Evolutionary conservation across 2,797 vertebrate genomes (phyloP).

Genomic region (Heliangelus exortis): DNA sequence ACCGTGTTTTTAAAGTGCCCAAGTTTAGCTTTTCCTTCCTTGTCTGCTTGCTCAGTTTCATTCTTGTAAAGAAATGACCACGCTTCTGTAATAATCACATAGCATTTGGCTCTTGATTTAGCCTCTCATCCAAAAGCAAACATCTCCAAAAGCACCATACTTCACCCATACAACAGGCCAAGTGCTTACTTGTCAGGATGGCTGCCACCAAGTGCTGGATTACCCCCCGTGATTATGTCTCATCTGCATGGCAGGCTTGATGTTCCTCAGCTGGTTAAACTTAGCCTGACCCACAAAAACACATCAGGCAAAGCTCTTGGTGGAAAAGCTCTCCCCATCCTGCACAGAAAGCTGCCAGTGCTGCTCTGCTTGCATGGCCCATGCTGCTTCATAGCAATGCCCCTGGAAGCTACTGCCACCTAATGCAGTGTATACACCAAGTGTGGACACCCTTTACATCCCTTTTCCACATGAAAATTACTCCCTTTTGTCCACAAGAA

Average conservation of each 20-base stretch:
- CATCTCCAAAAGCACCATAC: neutral
- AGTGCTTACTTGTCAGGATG: neutral
- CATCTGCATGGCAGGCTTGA: neutral
- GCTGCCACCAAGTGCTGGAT: neutral
- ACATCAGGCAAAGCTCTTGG: neutral
- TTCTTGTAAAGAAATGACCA: neutral
- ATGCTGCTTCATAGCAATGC: fast-evolving
- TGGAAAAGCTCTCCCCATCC: neutral
- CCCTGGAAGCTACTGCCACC: neutral
- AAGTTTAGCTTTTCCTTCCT: neutral
- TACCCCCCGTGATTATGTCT: neutral
- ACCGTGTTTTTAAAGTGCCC: neutral
- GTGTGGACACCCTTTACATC: neutral
- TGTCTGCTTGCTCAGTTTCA: neutral
- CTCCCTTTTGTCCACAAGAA: neutral
- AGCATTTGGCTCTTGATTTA: neutral
- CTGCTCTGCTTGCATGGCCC: fast-evolving
- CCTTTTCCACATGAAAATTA: no score
- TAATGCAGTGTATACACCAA: neutral
- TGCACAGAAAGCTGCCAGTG: neutral
- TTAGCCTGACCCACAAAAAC: neutral
- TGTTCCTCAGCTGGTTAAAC: neutral
- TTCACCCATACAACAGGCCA: neutral
- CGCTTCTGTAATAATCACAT: neutral
- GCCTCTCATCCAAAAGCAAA: neutral